Evolutionary conservation across 2,113 vertebrate genomes (phyloP).

Genomic region (Chelonoidis abingdonii): DNA sequence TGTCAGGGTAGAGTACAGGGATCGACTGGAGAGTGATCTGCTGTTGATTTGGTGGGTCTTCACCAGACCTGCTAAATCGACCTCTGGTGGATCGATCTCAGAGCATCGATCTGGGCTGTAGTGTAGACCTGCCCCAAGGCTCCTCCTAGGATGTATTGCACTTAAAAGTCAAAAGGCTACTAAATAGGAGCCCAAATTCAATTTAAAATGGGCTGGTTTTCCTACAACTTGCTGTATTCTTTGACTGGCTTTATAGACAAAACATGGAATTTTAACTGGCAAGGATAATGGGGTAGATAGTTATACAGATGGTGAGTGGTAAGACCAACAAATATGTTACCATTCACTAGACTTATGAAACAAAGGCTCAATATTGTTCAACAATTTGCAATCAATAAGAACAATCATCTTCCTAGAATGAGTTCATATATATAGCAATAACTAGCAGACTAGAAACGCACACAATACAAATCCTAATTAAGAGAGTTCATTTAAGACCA

Average conservation of each 20-base stretch:
- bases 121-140: not conserved
- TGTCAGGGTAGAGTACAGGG: too few relatives aligned
- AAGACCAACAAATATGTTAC: not conserved
- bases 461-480: not conserved
- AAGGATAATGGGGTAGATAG: not conserved
- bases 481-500: not conserved
- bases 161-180: not conserved
- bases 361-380: not conserved
- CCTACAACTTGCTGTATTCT: not conserved
- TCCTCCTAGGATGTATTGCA: not conserved
- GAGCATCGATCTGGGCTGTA: too few relatives aligned
- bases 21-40: too few relatives aligned
- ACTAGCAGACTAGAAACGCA: too few relatives aligned
- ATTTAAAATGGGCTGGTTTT: not conserved
- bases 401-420: not conserved
- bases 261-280: not conserved
- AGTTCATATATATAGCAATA: rapidly evolving
- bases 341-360: not conserved
- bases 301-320: rapidly evolving
- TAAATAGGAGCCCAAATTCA: not conserved
- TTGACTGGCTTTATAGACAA: not conserved
- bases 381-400: not conserved
- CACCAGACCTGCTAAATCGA: too few relatives aligned
- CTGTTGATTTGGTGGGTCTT: too few relatives aligned
- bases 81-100: too few relatives aligned